Evolutionary conservation across 2,113 vertebrate genomes (phyloP), one percentile per base, ranked within the genome.

Genomic region (Nansenia antarctica): DNA sequence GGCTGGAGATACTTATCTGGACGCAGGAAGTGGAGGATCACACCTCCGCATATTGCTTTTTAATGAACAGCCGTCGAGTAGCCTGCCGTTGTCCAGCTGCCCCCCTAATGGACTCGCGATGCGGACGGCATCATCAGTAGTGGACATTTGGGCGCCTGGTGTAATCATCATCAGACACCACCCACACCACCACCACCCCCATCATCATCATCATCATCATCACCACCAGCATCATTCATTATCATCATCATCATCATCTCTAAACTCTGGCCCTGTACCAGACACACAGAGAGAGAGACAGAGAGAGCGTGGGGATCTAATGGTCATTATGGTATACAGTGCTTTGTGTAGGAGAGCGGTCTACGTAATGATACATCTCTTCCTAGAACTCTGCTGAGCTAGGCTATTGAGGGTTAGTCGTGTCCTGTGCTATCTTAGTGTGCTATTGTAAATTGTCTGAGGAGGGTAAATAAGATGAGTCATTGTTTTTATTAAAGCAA

Each of bases 41-140:
- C 74, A 70, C 76, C 57, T 79, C 66, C 86, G 79, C 80, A 83
- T 87, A 87, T 84, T 86, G 82, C 80, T 82, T 88, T 88, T 86
- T 87, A 90, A 88, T 88, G 84, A 87, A 85, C 81, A 69, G 57
- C 70, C 30, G 52, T 6, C n/a, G n/a, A n/a, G n/a, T n/a, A n/a
- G n/a, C n/a, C n/a, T n/a, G n/a, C n/a, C 3, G 47, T 61, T 37
- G 62, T 79, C 68, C 74, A 52, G 3, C 5, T 1, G 42, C 11
- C 35, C n/a, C 70, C 74, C 70, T 79, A 81, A 88, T 83, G 73
- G 70, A 59, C 76, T 80, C 61, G 35, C 35, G n/a, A 31, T 69
- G 69, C 65, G n/a, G 74, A 80, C 30, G 39, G n/a, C 65, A 69
- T 82, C 79, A 79, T 76, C 78, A 73, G 74, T n/a, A 5, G 26